Percentiles rank a stretch among this genome's conserved stretches.
phyloP scores from a whole-genome alignment of 2,797 vertebrate species.

The Yasuhikotakia modesta region DNA sequence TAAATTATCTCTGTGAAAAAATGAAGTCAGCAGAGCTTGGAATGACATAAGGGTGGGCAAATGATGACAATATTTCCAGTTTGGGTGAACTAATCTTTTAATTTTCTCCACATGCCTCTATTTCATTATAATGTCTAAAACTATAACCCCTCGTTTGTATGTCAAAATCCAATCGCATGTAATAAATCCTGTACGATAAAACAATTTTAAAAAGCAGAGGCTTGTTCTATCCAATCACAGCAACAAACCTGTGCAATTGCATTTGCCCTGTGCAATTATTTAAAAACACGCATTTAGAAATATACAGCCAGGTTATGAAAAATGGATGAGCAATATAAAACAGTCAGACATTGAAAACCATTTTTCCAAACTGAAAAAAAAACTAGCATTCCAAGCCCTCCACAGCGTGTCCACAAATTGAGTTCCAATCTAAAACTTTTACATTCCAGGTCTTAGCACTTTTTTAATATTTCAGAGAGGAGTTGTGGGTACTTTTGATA shows the following conservation, averaged over 20 bases:
- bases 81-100: not conserved
- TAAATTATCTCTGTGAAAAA: not conserved
- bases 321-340: conserved; percentile 67
- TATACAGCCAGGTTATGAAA: conserved; percentile 66
- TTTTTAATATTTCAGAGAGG: conserved; percentile 74
- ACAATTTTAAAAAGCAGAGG: conserved; percentile 5
- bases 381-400: conserved; percentile 62
- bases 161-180: not conserved
- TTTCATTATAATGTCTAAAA: not conserved
- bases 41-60: too few relatives aligned
- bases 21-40: too few relatives aligned
- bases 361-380: conserved; percentile 40
- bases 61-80: too few relatives aligned
- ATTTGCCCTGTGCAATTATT: conserved; percentile 12
- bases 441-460: conserved; percentile 77
- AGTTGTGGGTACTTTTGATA: conserved; percentile 75
- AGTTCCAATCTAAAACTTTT: conserved; percentile 79
- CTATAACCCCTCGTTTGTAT: not conserved
- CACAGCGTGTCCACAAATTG: conserved; percentile 69
- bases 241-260: conserved; percentile 1
- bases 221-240: conserved; percentile 1
- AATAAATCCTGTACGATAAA: not conserved
- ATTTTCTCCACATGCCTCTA: conserved; percentile 9
- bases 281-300: conserved; percentile 30
- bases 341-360: conserved; percentile 63